Base-by-base conservation (phyloP, 2,888 invertebrate genomes). In the Calameuta pallipes region DNA sequence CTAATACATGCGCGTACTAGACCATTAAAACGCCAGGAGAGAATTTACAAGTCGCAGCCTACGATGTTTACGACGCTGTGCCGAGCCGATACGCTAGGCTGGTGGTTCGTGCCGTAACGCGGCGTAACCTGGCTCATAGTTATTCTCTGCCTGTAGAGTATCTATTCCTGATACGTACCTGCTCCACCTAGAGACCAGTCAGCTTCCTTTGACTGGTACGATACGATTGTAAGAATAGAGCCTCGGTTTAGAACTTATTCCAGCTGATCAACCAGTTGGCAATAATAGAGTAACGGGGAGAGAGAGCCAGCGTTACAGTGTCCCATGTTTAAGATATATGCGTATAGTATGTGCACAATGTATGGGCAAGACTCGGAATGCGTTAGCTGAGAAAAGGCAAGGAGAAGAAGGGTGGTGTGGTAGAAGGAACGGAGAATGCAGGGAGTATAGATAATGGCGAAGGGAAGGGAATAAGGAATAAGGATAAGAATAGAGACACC, bases 21-120 rank as follows among this genome's bases (percentile, higher is more conserved):
- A 84, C 89, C 90, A 88, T 91, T 91, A 91, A 91, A 90, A 90
- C 89, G 90, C 90, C 90, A 90, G 83, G 86, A 85, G 86, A 86
- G 86, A 87, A 89, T 89, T 89, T 89, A 89, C 89, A 88, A 89
- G 87, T 86, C 85, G 86, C 83, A 84, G 85, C 80, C 83, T 84
- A 76, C 56, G 85, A 87, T 89, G 89, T 91, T 91, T 91, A 91
- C 90, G 90, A 90, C 85, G 84, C 82, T 83, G 82, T 83, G 87
- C 83, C 84, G 80, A 82, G 84, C 78, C 85, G 87, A 87, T 71
- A 71, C 71, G 33, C 71, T 71, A 71, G 71, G 33, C 34, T 33
- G 71, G 71, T 71, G 71, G 33, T 71, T 33, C 71, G 71, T 71
- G 31, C 71, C 71, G 71, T 71, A 34, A 56, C 56, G 56, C 56